phyloP scores from a whole-genome alignment of 2,113 vertebrate genomes.

The Myiozetetes cayanensis region DNA sequence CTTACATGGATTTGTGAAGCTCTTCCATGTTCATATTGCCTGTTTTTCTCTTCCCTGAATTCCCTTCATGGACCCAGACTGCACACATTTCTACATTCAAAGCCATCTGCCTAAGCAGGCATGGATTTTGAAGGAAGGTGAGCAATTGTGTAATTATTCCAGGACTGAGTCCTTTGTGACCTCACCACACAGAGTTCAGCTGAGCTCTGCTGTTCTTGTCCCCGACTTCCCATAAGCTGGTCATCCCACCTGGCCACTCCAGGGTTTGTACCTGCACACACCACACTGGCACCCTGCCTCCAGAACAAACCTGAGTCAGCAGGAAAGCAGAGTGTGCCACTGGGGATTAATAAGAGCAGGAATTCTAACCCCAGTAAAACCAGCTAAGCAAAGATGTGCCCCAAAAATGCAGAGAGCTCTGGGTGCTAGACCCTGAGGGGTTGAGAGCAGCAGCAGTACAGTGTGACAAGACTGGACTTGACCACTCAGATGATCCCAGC shows the following conservation, averaged over 20 bases:
- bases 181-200: background rate
- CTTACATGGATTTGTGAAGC: background rate
- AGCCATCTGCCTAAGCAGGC: background rate
- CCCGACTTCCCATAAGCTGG: background rate
- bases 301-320: background rate
- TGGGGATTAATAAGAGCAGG: background rate
- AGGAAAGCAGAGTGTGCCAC: background rate
- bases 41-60: background rate
- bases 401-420: background rate
- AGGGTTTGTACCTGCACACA: background rate
- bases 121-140: background rate
- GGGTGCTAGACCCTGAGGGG: background rate
- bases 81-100: background rate
- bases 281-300: background rate
- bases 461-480: background rate
- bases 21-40: background rate
- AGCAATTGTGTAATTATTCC: background rate
- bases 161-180: background rate
- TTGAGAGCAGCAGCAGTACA: background rate
- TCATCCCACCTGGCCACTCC: background rate
- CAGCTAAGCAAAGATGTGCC: constrained; percentile 32
- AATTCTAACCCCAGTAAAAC: constrained; percentile 35
- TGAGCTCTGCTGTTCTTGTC: background rate
- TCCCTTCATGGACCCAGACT: background rate
- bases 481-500: background rate